phyloP scores from a whole-genome alignment of 2,113 vertebrate genomes.

The Pundamilia nyererei region DNA sequence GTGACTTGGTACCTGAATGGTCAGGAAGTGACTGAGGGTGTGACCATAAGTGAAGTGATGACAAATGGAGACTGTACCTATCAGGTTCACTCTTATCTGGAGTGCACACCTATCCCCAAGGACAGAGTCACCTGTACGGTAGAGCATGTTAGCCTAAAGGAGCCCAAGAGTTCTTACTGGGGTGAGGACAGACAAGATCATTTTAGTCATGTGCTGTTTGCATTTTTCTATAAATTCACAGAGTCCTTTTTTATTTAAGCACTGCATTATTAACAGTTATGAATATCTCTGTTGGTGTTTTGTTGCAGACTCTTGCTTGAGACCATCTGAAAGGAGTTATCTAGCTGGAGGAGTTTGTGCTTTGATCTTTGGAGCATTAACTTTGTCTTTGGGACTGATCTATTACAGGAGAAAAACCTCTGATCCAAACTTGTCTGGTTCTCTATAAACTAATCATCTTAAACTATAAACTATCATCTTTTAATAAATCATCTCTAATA shows the following conservation, averaged over 20 bases:
- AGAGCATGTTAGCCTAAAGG: background rate
- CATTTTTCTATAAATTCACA: background rate
- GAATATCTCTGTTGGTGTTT: background rate
- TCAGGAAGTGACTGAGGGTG: background rate
- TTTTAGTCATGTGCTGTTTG: background rate
- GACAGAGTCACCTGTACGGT: background rate
- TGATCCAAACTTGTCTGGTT: background rate
- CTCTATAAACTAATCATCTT: background rate
- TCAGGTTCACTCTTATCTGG: background rate
- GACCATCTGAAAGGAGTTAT: background rate
- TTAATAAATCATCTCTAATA: background rate
- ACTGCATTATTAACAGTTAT: background rate
- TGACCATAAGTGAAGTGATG: background rate
- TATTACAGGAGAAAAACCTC: background rate
- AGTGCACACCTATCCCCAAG: background rate
- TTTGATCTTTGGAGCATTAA: background rate
- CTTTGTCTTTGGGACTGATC: background rate
- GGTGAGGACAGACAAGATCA: background rate
- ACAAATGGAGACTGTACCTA: background rate
- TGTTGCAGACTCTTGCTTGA: background rate
- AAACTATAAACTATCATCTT: background rate
- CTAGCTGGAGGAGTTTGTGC: background rate
- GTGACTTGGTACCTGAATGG: background rate
- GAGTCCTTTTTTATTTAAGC: background rate
- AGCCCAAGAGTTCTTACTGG: background rate